Conservation (phyloP, 2,113 vertebrate genomes). For the Rhinolophus ferrumequinum region DNA sequence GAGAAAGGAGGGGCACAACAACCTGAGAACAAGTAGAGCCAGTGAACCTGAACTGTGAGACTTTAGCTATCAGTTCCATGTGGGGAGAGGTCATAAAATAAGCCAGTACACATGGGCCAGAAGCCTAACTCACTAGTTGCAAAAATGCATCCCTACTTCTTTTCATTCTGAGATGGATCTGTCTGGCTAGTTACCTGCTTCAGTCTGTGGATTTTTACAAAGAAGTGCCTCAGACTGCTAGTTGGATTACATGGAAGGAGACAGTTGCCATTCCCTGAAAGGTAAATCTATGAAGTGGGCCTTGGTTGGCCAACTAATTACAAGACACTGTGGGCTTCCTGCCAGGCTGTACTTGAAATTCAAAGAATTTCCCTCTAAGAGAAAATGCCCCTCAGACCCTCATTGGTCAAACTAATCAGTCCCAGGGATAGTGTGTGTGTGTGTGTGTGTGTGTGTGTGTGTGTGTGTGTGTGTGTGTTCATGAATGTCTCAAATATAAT, state of each 20-base stretch:
- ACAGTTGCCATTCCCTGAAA: not conserved
- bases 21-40: not conserved
- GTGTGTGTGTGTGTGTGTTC: slow-evolving; percentile 50
- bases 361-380: slow-evolving; percentile 77
- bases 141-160: not conserved
- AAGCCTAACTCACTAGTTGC: not conserved
- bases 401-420: slow-evolving; percentile 82
- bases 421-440: slow-evolving; percentile 79
- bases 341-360: slow-evolving; percentile 70
- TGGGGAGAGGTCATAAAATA: not conserved
- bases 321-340: slow-evolving; percentile 68
- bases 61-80: not conserved
- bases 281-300: not conserved
- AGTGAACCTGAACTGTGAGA: not conserved
- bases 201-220: not conserved
- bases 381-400: slow-evolving; percentile 80
- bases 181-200: not conserved
- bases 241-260: not conserved
- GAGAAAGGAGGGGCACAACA: not conserved
- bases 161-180: not conserved
- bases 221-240: not conserved
- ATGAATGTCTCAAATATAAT: not conserved
- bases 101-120: not conserved
- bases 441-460: not conserved
- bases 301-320: not conserved